A percentile compares a stretch with the other conserved stretches of the same genome.
Evolutionary conservation across 2,113 vertebrate genomes (phyloP).

Genomic region (Melanerpes aurifrons): DNA sequence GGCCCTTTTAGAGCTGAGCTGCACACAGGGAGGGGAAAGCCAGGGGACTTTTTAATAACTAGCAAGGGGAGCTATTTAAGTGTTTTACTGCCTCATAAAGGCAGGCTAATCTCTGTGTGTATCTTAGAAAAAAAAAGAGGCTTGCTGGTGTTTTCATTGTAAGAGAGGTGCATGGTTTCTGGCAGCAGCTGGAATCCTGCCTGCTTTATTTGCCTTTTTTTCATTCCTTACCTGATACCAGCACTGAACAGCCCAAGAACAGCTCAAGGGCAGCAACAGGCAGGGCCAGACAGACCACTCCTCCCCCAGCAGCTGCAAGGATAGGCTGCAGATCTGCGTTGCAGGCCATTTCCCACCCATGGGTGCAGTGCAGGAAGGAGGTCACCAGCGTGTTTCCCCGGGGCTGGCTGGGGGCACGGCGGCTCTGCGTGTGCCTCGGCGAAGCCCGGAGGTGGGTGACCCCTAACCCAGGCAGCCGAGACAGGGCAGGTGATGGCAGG

Average conservation of each 20-base stretch:
- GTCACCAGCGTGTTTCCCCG: not conserved
- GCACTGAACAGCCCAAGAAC: not conserved
- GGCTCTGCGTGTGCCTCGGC: not conserved
- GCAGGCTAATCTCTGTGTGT: conserved; percentile 43
- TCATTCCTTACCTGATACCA: not conserved
- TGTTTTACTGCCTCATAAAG: conserved; percentile 62
- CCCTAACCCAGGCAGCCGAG: not conserved
- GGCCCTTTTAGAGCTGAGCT: not conserved
- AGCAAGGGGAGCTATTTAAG: conserved; percentile 34
- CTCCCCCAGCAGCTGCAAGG: not conserved
- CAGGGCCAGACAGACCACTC: not conserved
- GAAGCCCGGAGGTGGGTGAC: not conserved
- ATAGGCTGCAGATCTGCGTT: not conserved
- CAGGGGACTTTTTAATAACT: conserved; percentile 38
- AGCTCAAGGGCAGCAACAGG: conserved; percentile 20
- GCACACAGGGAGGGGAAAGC: not conserved
- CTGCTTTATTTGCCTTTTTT: conserved; percentile 41
- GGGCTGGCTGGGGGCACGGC: fast-evolving
- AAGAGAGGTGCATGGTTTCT: conserved; percentile 48
- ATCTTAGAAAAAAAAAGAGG: not conserved
- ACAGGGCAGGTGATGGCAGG: not conserved
- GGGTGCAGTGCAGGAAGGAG: not conserved
- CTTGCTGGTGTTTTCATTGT: conserved; percentile 20
- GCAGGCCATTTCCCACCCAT: not conserved
- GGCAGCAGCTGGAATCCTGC: not conserved